Percentiles rank a stretch among this genome's conserved stretches.
These are phyloP conservation scores for Clarias batrachus DNA, from an alignment of 2,113 vertebrate genomes.

Conservation along the genomic window DNA sequence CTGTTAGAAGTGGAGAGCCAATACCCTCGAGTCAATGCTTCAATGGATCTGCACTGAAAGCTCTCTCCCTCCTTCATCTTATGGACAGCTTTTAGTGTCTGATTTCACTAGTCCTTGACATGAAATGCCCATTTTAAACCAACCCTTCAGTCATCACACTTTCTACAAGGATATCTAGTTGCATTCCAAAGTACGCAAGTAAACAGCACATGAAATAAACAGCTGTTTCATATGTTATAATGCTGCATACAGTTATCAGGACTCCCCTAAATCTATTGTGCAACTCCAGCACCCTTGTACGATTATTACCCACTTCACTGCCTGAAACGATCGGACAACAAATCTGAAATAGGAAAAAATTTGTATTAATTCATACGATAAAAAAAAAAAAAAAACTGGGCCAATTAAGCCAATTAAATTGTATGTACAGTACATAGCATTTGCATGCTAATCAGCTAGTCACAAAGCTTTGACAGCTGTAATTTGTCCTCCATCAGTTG, in stretches of 20 bases:
- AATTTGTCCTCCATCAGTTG: too few species aligned
- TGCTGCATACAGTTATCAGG: neutral
- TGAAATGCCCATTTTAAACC: slow-evolving; percentile 52
- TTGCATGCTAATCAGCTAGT: too few species aligned
- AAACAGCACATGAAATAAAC: too few species aligned
- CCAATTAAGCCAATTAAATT: neutral
- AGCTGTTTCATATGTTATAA: neutral
- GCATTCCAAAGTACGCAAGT: neutral
- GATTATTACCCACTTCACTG: neutral
- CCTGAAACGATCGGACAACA: neutral
- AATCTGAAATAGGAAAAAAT: too few species aligned
- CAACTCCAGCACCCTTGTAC: neutral
- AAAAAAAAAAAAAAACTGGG: too few species aligned
- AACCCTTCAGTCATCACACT: slow-evolving; percentile 19
- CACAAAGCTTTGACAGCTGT: too few species aligned
- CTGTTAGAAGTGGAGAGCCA: slow-evolving; percentile 56
- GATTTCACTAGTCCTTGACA: slow-evolving; percentile 64
- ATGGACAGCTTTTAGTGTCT: slow-evolving; percentile 59
- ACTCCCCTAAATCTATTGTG: neutral
- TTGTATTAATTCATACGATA: neutral
- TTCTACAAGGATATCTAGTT: slow-evolving; percentile 11
- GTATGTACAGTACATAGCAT: too few species aligned
- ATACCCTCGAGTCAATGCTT: slow-evolving; percentile 50
- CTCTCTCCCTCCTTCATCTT: slow-evolving; percentile 24
- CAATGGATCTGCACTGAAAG: slow-evolving; percentile 51